Conservation (phyloP, 2,113 vertebrate genomes). For the Tursiops truncatus region DNA sequence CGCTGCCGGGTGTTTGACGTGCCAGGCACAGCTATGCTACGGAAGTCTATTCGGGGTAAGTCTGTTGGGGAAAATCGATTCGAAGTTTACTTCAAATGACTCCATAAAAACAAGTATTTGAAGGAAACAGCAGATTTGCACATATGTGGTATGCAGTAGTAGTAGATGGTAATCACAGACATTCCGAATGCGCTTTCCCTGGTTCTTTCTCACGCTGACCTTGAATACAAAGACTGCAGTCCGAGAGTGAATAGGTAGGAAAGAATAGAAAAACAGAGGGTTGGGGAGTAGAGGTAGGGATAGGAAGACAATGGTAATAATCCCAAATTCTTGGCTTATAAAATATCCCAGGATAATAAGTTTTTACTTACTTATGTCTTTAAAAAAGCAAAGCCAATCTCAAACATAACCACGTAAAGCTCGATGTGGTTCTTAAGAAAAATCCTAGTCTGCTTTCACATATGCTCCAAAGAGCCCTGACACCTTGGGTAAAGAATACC, state of each 20-base stretch:
- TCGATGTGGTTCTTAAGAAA: background rate
- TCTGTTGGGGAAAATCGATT: constrained; percentile 80
- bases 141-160: background rate
- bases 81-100: constrained; percentile 46
- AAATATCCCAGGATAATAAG: background rate
- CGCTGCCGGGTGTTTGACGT: constrained; percentile 84
- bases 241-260: background rate
- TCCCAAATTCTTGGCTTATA: background rate
- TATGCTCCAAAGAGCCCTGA: background rate
- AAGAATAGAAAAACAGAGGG: background rate
- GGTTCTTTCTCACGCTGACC: background rate
- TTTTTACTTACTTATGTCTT: background rate
- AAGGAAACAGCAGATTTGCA: background rate
- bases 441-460: background rate
- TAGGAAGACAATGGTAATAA: background rate
- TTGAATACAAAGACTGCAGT: background rate
- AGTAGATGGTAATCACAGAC: background rate
- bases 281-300: background rate
- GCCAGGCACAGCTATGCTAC: constrained; percentile 95
- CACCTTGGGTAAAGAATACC: background rate
- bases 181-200: background rate
- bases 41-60: constrained; percentile 96
- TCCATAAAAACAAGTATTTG: background rate
- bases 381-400: background rate
- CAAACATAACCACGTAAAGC: background rate